A percentile compares a stretch with the other conserved stretches of the same genome.
Evolutionary conservation across 2,888 invertebrate genomes (phyloP).

Genomic region (Syritta pipiens): DNA sequence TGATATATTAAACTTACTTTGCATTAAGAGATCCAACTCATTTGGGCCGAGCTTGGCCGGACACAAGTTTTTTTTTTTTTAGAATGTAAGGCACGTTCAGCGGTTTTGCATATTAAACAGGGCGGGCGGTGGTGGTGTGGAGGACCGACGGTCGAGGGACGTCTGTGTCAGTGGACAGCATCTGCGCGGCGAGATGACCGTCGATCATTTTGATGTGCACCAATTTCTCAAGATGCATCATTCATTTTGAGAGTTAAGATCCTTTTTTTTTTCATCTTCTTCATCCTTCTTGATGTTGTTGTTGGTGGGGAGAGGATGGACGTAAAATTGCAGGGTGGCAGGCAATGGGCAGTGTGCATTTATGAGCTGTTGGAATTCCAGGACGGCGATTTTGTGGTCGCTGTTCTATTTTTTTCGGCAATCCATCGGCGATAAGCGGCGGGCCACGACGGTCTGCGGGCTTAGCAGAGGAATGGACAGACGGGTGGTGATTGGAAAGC

Average conservation of each 20-base stretch:
- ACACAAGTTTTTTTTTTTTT: too few relatives aligned
- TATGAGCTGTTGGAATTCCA: constrained; percentile 56
- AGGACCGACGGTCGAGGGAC: too few relatives aligned
- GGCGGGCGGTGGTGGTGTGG: constrained; percentile 37
- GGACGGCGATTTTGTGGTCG: constrained; percentile 29
- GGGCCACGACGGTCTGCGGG: too few relatives aligned
- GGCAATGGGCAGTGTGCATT: constrained; percentile 30
- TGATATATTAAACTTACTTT: constrained; percentile 69
- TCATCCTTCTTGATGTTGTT: background rate
- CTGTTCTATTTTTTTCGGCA: constrained; percentile 54
- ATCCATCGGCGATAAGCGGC: too few relatives aligned
- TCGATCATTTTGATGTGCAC: constrained; percentile 69
- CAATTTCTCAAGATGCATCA: constrained; percentile 69
- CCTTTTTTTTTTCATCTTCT: background rate
- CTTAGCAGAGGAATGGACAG: too few relatives aligned
- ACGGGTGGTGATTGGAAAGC: too few relatives aligned
- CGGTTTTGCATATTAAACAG: constrained; percentile 69
- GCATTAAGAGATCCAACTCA: constrained; percentile 68
- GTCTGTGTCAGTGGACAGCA: constrained; percentile 40
- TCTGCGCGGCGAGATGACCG: constrained; percentile 63
- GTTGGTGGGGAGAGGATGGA: background rate
- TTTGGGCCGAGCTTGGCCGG: constrained; percentile 44
- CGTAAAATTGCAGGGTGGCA: constrained; percentile 47
- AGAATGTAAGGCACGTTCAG: constrained; percentile 66
- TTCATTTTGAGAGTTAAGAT: constrained; percentile 29